A percentile compares a stretch with the other conserved stretches of the same genome.
These are phyloP conservation scores for Dreissena polymorpha DNA, from an alignment of 1,140 invertebrate species.

Conservation along the genomic window DNA sequence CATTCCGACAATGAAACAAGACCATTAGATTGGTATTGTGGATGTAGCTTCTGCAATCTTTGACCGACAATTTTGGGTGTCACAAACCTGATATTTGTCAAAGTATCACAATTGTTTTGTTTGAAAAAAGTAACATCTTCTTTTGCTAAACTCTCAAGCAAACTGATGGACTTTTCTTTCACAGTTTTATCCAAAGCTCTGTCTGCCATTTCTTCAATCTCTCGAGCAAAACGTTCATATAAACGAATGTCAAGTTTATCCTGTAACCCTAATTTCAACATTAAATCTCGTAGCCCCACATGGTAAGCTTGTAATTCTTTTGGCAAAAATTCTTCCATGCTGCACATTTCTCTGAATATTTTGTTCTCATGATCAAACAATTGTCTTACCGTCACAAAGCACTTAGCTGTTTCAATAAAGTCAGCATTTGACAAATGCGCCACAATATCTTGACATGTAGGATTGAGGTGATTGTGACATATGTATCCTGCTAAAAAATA, in stretches of 20 bases:
- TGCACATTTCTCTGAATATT: constrained; percentile 56
- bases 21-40: too few species aligned
- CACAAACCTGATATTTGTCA: constrained; percentile 57
- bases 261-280: constrained; percentile 53
- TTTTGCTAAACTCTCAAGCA: constrained; percentile 36
- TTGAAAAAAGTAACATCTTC: constrained; percentile 1
- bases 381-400: background rate
- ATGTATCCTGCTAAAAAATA: constrained; percentile 30
- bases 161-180: constrained; percentile 18
- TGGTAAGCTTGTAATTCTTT: background rate
- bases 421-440: too few species aligned
- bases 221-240: constrained; percentile 52
- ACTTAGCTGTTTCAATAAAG: too few species aligned
- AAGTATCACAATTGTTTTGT: background rate
- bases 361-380: constrained; percentile 55
- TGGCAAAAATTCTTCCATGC: constrained; percentile 44
- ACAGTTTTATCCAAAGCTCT: constrained; percentile 19
- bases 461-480: too few species aligned
- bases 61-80: constrained; percentile 23
- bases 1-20: too few species aligned
- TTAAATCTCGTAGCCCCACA: constrained; percentile 44
- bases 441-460: too few species aligned
- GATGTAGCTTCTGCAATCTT: background rate
- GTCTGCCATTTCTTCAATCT: constrained; percentile 39
- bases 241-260: constrained; percentile 35